These are phyloP conservation scores for Drosophila hamatofila DNA, from an alignment of 2,888 invertebrate species.

Conservation along the genomic window DNA sequence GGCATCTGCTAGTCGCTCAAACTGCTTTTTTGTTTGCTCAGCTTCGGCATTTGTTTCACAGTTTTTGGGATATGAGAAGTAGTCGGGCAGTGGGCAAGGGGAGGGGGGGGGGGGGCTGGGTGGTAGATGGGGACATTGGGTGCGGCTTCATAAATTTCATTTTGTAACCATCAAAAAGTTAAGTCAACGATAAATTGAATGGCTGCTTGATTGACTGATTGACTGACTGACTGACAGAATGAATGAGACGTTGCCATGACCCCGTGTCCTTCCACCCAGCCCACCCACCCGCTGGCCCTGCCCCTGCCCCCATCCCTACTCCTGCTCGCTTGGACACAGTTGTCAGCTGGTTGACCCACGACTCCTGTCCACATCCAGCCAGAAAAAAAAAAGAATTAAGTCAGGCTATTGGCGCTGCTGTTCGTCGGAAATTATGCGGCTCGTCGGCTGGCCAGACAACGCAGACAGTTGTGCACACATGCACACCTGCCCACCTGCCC, in stretches of 20 bases:
- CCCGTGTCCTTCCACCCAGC: neutral
- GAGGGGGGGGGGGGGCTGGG: too few species aligned
- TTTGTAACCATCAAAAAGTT: constrained; percentile 77
- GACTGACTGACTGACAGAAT: constrained; percentile 37
- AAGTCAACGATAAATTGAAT: constrained; percentile 79
- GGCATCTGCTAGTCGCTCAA: constrained; percentile 17
- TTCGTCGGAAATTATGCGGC: constrained; percentile 66
- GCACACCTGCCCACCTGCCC: constrained; percentile 22
- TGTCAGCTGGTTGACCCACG: constrained; percentile 30
- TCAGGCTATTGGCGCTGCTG: constrained; percentile 18
- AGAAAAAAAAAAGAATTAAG: neutral
- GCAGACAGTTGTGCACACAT: constrained; percentile 26
- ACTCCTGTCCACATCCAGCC: too few species aligned
- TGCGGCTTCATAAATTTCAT: constrained; percentile 71
- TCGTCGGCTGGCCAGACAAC: constrained; percentile 45
- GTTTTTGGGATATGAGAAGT: neutral
- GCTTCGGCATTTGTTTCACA: neutral
- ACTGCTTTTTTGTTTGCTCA: neutral
- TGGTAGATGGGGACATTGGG: too few species aligned
- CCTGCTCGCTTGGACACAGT: constrained; percentile 8
- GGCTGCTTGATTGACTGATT: constrained; percentile 72
- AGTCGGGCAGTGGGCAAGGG: too few species aligned
- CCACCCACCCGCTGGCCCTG: neutral
- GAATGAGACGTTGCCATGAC: constrained; percentile 10
- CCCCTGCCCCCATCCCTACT: neutral